A percentile compares a stretch with the other conserved stretches of the same genome.
Conservation (phyloP, 2,113 vertebrate genomes). For the Phrynosoma platyrhinos region DNA sequence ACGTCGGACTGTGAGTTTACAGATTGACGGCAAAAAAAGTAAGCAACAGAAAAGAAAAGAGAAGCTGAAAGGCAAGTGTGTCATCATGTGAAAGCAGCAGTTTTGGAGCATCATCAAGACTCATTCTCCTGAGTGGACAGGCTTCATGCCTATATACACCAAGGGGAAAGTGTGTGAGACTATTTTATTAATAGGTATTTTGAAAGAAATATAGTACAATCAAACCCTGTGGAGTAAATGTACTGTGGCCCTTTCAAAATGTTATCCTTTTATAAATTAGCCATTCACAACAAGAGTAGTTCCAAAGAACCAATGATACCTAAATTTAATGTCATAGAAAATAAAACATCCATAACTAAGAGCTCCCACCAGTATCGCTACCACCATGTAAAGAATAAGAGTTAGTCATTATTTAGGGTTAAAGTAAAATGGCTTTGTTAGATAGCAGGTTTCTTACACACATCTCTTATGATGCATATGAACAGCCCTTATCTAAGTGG, state of each 20-base stretch:
- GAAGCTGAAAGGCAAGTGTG: slow-evolving; percentile 86
- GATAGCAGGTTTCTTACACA: not conserved
- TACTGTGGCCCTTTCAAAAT: not conserved
- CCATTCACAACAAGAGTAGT: not conserved
- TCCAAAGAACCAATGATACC: not conserved
- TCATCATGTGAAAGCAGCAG: slow-evolving; percentile 78
- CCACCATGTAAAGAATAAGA: slow-evolving; percentile 4
- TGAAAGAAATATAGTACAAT: slow-evolving; percentile 36
- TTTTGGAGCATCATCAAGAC: not conserved
- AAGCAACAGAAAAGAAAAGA: slow-evolving; percentile 87
- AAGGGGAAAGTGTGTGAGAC: slow-evolving; percentile 41
- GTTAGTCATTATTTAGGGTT: slow-evolving; percentile 6
- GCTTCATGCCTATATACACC: slow-evolving; percentile 22
- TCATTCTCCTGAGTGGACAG: slow-evolving; percentile 14
- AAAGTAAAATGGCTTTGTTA: not conserved
- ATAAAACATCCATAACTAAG: not conserved
- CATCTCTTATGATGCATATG: no score
- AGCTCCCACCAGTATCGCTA: not conserved
- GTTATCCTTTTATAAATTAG: slow-evolving; percentile 13
- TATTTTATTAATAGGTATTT: slow-evolving; percentile 54
- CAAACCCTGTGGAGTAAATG: slow-evolving; percentile 11
- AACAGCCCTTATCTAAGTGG: not conserved
- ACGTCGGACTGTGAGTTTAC: slow-evolving; percentile 85
- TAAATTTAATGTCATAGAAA: slow-evolving; percentile 14
- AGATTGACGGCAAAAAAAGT: slow-evolving; percentile 85